Percentiles rank a stretch among this genome's conserved stretches.
Evolutionary conservation across 2,113 vertebrate species (phyloP).

Genomic region (Psittacula cyanocephala): DNA sequence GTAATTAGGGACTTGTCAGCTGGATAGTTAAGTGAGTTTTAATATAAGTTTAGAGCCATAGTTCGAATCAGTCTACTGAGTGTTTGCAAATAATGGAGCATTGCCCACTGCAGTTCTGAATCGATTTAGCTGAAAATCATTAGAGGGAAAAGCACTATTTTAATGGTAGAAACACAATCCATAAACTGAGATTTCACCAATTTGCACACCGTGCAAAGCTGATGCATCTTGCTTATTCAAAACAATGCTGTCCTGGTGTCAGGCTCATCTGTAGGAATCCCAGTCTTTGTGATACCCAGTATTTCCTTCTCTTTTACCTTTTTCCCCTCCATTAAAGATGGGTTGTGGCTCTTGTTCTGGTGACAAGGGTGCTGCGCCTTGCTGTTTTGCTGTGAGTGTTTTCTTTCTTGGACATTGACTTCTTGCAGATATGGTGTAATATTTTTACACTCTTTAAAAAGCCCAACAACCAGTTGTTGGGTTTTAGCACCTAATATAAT

Average conservation of each 20-base stretch:
- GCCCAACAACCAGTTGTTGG: background rate
- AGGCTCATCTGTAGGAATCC: background rate
- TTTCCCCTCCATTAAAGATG: background rate
- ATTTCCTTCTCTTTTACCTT: background rate
- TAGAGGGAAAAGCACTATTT: background rate
- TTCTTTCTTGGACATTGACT: background rate
- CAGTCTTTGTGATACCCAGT: background rate
- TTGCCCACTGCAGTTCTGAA: background rate
- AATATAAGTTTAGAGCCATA: background rate
- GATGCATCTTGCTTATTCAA: background rate
- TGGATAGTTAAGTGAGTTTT: background rate
- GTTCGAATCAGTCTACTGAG: background rate
- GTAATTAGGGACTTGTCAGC: background rate
- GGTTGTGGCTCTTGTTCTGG: background rate
- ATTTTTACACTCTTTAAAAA: background rate
- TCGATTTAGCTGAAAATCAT: background rate
- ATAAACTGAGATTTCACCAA: rapidly evolving
- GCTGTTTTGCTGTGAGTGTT: background rate
- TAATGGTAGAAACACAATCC: background rate
- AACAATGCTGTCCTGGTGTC: background rate
- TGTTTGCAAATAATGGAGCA: background rate
- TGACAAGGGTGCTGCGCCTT: background rate
- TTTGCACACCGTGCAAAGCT: rapidly evolving
- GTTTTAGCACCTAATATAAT: background rate
- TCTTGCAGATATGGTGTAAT: background rate